Evolutionary conservation across 2,113 vertebrate species (phyloP).

Genomic region (Rissa tridactyla): DNA sequence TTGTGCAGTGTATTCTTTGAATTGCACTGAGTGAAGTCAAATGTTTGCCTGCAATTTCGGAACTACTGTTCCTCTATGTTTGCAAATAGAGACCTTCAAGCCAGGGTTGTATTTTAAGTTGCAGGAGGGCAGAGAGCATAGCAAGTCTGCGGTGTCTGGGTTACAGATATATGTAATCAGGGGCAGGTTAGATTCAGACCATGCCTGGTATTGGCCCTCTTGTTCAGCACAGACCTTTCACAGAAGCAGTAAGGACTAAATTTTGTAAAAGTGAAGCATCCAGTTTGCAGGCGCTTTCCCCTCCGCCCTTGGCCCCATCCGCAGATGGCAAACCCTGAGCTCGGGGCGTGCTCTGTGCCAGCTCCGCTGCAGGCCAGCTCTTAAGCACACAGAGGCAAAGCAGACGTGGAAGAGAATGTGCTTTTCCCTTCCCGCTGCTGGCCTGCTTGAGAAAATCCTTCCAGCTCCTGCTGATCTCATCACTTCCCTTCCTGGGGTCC

Average conservation of each 20-base stretch:
- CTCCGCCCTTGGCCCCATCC: neutral
- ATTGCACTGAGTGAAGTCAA: slow-evolving; percentile 33
- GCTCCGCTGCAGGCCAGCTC: neutral
- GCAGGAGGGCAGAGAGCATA: neutral
- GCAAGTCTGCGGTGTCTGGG: neutral
- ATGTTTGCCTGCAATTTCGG: slow-evolving; percentile 59
- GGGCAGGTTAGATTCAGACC: neutral
- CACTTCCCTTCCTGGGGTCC: neutral
- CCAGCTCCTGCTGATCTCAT: neutral
- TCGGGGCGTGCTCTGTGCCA: neutral
- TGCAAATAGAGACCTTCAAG: slow-evolving; percentile 49
- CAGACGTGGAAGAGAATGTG: neutral
- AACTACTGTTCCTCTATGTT: slow-evolving; percentile 33
- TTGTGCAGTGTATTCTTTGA: slow-evolving; percentile 23
- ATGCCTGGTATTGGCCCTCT: neutral
- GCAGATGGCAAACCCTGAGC: neutral
- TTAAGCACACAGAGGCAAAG: neutral
- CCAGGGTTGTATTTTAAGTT: slow-evolving; percentile 13
- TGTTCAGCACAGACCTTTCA: neutral
- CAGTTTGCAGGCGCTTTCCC: neutral
- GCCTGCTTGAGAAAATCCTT: neutral
- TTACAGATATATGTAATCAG: neutral
- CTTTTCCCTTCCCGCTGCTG: neutral
- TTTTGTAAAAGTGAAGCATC: neutral
- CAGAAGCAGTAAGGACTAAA: neutral